A percentile compares a stretch with the other conserved stretches of the same genome.
These are phyloP conservation scores for Yponomeuta evonymella DNA, from an alignment of 2,888 invertebrate species.

Conservation along the genomic window DNA sequence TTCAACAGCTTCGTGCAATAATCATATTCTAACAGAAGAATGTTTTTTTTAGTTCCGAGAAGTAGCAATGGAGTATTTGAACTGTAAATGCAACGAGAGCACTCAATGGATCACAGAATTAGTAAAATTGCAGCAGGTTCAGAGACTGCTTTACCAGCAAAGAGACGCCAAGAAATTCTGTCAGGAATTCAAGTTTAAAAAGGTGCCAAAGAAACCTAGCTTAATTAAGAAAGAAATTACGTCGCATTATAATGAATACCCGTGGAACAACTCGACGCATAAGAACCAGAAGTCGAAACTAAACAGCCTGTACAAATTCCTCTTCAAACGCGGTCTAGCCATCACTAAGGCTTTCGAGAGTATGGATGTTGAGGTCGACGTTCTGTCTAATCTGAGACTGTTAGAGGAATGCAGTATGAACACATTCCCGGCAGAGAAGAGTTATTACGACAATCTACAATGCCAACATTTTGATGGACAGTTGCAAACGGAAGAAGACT, in stretches of 20 bases:
- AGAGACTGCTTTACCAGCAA: conserved; percentile 59
- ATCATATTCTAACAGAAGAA: conserved; percentile 6
- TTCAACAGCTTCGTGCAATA: background rate
- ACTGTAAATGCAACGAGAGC: conserved; percentile 75
- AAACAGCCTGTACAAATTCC: conserved; percentile 43
- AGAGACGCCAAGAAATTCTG: conserved; percentile 55
- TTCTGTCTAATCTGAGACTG: conserved; percentile 45
- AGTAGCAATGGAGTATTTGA: conserved; percentile 83
- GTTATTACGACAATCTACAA: conserved; percentile 53
- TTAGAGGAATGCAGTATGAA: conserved; percentile 47
- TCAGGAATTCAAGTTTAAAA: conserved; percentile 49
- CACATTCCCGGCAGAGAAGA: conserved; percentile 51
- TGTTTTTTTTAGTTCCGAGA: conserved; percentile 77
- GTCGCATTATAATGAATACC: conserved; percentile 60
- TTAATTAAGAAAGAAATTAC: conserved; percentile 43
- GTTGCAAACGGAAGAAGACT: conserved; percentile 19
- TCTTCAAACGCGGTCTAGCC: conserved; percentile 52
- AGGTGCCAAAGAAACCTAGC: conserved; percentile 36
- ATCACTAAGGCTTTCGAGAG: conserved; percentile 43
- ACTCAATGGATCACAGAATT: conserved; percentile 64
- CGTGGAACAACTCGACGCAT: conserved; percentile 58
- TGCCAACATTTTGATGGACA: conserved; percentile 49
- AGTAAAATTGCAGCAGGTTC: conserved; percentile 57
- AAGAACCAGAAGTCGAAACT: conserved; percentile 37
- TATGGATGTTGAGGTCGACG: conserved; percentile 37